Conservation (phyloP, 2,888 invertebrate genomes). For the Cylloceria caligata region DNA sequence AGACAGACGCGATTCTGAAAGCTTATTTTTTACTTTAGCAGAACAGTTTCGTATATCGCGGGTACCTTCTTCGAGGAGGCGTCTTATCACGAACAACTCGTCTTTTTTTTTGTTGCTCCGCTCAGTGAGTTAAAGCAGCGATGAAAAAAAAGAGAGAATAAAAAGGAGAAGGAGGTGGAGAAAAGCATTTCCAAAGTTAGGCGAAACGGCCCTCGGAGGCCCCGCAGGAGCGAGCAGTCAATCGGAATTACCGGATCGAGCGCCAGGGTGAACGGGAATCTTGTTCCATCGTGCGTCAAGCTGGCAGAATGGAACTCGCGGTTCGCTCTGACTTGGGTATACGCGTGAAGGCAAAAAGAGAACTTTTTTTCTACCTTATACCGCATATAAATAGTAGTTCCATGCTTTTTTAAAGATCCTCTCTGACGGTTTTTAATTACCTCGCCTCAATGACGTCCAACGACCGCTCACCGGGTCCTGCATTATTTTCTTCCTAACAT, state of each 20-base stretch:
- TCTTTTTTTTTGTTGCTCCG: conserved; percentile 8
- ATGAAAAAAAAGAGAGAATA: conserved; percentile 23
- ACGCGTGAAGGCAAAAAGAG: neutral
- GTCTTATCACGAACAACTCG: conserved; percentile 19
- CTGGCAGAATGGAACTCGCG: conserved; percentile 30
- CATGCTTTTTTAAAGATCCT: too few species aligned
- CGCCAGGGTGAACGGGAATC: conserved; percentile 24
- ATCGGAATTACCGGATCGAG: conserved; percentile 53
- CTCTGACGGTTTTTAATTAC: neutral
- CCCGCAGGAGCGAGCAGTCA: conserved; percentile 31
- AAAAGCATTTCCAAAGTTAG: conserved; percentile 39
- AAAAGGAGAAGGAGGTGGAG: conserved; percentile 6
- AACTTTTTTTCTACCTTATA: too few species aligned
- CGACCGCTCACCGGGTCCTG: too few species aligned
- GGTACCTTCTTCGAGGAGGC: neutral
- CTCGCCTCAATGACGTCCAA: too few species aligned
- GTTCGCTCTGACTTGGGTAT: neutral
- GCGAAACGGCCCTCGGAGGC: conserved; percentile 13
- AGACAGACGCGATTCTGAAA: conserved; percentile 4
- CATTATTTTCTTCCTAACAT: too few species aligned
- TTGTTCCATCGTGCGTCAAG: conserved; percentile 46
- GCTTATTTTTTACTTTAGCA: neutral
- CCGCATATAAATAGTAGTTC: too few species aligned
- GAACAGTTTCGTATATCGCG: conserved; percentile 3
- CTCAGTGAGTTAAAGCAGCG: conserved; percentile 13